Conservation (phyloP, 1,140 invertebrate genomes). For the Centruroides sculpturatus region DNA sequence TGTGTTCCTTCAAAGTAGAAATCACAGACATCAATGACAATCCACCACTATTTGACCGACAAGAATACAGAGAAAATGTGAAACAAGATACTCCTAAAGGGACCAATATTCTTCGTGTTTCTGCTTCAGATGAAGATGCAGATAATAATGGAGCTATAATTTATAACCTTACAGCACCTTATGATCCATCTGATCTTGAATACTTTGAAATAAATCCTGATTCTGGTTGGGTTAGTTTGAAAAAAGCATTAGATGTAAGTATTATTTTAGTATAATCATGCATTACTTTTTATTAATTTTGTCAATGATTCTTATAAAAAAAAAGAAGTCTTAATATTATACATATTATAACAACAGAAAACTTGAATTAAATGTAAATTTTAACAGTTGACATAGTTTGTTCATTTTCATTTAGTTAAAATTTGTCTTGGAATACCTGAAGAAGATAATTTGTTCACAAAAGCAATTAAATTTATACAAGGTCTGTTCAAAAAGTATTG, state of each 20-base stretch:
- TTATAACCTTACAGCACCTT: slow-evolving; percentile 62
- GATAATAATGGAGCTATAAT: slow-evolving; percentile 69
- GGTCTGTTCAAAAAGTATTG: too few relatives aligned
- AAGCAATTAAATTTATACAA: too few relatives aligned
- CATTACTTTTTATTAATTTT: neutral
- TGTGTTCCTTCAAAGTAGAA: slow-evolving; percentile 91
- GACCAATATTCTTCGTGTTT: slow-evolving; percentile 77
- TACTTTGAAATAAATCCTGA: slow-evolving; percentile 92
- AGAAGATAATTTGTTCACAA: too few relatives aligned
- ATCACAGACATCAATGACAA: slow-evolving; percentile 89
- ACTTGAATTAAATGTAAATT: too few relatives aligned
- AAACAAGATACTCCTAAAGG: slow-evolving; percentile 92
- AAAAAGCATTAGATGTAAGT: slow-evolving; percentile 91
- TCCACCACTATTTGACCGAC: slow-evolving; percentile 82
- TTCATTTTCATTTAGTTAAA: too few relatives aligned
- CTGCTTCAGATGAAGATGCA: slow-evolving; percentile 87
- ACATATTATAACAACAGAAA: too few relatives aligned
- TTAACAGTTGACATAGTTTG: too few relatives aligned
- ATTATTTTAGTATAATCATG: neutral
- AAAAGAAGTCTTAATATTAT: too few relatives aligned
- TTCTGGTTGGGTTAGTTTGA: slow-evolving; percentile 87
- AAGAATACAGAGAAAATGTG: slow-evolving; percentile 93
- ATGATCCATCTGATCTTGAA: slow-evolving; percentile 68
- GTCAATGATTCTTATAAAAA: too few relatives aligned
- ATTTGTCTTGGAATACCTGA: too few relatives aligned